Conservation (phyloP, 2,888 invertebrate genomes). For the Drosophila silvestris region DNA sequence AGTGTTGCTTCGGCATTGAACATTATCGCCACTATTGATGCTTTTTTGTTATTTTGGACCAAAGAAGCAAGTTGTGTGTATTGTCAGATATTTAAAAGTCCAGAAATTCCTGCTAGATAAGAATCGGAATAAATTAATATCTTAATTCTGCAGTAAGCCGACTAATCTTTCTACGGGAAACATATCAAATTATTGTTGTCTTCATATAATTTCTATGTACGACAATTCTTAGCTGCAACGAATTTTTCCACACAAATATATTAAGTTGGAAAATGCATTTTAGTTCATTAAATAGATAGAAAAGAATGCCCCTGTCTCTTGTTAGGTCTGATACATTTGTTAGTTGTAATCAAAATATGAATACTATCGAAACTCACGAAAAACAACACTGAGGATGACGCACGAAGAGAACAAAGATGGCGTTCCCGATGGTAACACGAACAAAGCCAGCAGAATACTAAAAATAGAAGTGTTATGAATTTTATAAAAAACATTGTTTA, state of each 20-base stretch:
- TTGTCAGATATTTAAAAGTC: background rate
- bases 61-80: background rate
- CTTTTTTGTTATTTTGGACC: background rate
- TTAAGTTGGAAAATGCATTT: background rate
- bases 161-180: background rate
- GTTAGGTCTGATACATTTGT: background rate
- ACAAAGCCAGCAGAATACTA: conserved; percentile 62
- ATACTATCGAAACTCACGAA: conserved; percentile 43
- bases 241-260: background rate
- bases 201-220: background rate
- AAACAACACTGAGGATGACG: conserved; percentile 59
- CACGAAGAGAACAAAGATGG: conserved; percentile 71
- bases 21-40: background rate
- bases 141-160: background rate
- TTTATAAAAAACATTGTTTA: conserved; percentile 36
- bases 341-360: conserved; percentile 25
- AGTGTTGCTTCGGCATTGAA: background rate
- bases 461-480: conserved; percentile 51
- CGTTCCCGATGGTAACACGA: conserved; percentile 64
- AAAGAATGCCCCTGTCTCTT: background rate
- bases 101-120: background rate
- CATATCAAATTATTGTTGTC: background rate
- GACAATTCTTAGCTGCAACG: background rate
- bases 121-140: background rate
- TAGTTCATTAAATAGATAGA: background rate